Evolutionary conservation across 2,113 vertebrate species (phyloP), one percentile per base, ranked within the genome.

Genomic region (Physeter macrocephalus): DNA sequence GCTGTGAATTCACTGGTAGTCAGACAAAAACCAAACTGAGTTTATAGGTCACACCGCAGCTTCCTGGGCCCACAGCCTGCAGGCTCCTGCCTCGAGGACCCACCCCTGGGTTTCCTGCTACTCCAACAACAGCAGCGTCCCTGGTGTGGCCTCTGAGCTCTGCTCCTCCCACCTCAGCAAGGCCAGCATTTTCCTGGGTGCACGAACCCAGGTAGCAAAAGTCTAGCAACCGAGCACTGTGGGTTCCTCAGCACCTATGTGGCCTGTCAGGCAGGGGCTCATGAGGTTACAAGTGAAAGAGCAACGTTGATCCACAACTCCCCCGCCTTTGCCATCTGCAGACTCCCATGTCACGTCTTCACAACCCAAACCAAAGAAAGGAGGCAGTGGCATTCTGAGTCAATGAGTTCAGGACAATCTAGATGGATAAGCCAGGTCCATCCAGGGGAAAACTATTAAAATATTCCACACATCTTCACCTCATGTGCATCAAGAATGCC

Each of bases 31-130:
- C 23, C 88, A 96, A 17, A 15, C 67, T 75, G 95, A 77, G 59
- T 59, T 61, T 59, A 23, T 1, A 93, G 78, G 57, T 87, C 96
- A 94, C 67, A 74, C 86, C 27, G 0, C 67, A 89, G 90, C 59
- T 96, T 97, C 96, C 83, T 88, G 95, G 39, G 62, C 61, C 74
- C 81, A 67, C 36, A 64, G 80, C 83, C 43, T 9, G 6, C 62
- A 81, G 64, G 52, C 8, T 39, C 52, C 93, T 72, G 43, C 6
- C 39, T 77, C 2, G 1, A 82, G 46, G 74, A 67, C n/a, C 8
- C 52, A 71, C 59, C 64, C 31, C 39, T 59, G 41, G 69, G 75
- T 91, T 97, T 97, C 96, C 95, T 83, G 94, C 49, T 25, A 31
- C 49, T 54, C n/a, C 1, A 34, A 27, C 43, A 41, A 23, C 8